A percentile compares a stretch with the other conserved stretches of the same genome.
These are phyloP conservation scores for Callaeas wilsoni DNA, from an alignment of 2,113 vertebrate species.

Conservation along the genomic window DNA sequence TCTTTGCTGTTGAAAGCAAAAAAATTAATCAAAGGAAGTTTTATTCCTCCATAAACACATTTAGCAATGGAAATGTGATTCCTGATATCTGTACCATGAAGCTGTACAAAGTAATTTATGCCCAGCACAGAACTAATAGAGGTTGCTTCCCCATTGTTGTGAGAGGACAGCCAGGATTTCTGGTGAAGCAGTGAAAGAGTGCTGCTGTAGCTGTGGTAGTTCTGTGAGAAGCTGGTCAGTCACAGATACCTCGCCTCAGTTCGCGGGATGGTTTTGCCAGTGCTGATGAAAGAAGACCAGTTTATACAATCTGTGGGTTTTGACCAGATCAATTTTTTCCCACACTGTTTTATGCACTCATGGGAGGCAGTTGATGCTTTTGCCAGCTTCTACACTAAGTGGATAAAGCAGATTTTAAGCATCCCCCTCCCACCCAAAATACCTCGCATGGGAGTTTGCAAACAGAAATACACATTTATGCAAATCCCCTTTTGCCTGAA, in stretches of 20 bases:
- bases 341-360: background rate
- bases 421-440: background rate
- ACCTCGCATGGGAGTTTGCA: background rate
- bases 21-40: background rate
- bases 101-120: background rate
- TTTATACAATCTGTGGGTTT: background rate
- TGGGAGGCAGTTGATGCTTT: background rate
- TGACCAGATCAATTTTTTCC: background rate
- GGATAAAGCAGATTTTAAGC: background rate
- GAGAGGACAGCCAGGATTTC: background rate
- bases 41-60: background rate
- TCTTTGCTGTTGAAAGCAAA: background rate
- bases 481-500: background rate
- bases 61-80: background rate
- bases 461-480: background rate
- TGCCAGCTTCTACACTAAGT: background rate
- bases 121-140: background rate
- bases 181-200: background rate
- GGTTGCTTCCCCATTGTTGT: background rate
- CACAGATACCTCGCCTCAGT: background rate
- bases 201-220: background rate
- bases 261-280: background rate
- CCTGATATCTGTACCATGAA: background rate
- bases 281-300: background rate
- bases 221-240: background rate